Percentiles rank a stretch among this genome's conserved stretches.
Conservation (phyloP, 2,113 vertebrate genomes). For the Tympanuchus pallidicinctus region DNA sequence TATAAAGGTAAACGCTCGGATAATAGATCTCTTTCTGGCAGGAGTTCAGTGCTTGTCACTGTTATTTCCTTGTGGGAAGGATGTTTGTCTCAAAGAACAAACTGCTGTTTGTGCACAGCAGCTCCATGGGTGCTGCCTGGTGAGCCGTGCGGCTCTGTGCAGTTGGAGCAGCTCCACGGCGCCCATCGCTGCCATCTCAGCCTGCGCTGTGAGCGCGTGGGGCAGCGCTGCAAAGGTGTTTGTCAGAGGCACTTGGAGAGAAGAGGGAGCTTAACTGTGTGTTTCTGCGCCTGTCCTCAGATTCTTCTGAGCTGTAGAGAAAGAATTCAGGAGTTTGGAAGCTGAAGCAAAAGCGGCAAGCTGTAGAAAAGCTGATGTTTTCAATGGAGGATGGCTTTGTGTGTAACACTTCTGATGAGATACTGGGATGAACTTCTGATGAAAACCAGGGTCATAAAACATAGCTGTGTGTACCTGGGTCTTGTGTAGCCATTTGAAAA, state of each 20-base stretch:
- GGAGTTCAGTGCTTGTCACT: background rate
- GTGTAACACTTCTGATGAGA: background rate
- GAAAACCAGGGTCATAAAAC: background rate
- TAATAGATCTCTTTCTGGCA: background rate
- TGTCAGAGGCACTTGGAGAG: background rate
- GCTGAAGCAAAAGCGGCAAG: background rate
- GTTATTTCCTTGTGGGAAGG: background rate
- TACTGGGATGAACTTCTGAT: background rate
- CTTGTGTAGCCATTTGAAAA: background rate
- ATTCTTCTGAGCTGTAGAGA: background rate
- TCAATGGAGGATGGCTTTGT: background rate
- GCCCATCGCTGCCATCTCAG: background rate
- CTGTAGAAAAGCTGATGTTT: background rate
- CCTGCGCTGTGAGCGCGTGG: background rate
- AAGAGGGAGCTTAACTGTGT: background rate
- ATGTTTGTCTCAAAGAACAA: constrained; percentile 44
- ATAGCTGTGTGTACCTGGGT: background rate
- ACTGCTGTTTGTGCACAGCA: background rate
- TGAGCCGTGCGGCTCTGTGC: too few relatives aligned
- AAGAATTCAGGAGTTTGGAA: background rate
- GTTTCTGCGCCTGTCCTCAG: background rate
- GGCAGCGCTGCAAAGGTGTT: too few relatives aligned
- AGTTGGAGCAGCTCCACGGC: constrained; percentile 12
- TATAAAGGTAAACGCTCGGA: background rate
- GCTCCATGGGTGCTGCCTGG: background rate